Evolutionary conservation across 2,888 invertebrate species (phyloP).

Genomic region (Sycophila texana): DNA sequence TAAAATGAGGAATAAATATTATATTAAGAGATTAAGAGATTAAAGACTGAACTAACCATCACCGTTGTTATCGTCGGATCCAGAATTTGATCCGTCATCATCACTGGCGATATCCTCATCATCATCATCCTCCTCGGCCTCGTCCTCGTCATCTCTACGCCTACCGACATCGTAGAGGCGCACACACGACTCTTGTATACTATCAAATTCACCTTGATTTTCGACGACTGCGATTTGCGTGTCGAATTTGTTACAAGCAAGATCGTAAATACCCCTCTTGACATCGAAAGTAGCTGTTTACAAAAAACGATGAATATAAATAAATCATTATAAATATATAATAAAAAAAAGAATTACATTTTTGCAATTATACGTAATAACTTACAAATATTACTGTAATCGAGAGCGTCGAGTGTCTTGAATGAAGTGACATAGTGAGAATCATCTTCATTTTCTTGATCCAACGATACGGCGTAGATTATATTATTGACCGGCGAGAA

Average conservation of each 20-base stretch:
- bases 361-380: conserved; percentile 31
- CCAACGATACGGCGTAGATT: conserved; percentile 90
- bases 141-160: conserved; percentile 90
- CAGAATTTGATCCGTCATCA: conserved; percentile 77
- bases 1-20: no score
- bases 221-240: conserved; percentile 94
- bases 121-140: conserved; percentile 85
- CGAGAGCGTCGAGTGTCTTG: conserved; percentile 94
- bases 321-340: conserved; percentile 1
- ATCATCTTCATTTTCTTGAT: conserved; percentile 85
- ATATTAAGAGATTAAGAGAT: background rate
- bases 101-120: conserved; percentile 80
- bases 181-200: conserved; percentile 92
- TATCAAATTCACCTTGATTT: conserved; percentile 89
- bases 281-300: conserved; percentile 92
- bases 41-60: conserved; percentile 66
- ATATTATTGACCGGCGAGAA: conserved; percentile 93
- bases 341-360: background rate
- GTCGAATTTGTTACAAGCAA: conserved; percentile 89
- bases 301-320: background rate
- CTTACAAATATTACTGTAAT: conserved; percentile 94
- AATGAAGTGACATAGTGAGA: conserved; percentile 93
- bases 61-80: conserved; percentile 75
- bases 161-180: conserved; percentile 95
- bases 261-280: conserved; percentile 90